phyloP scores from a whole-genome alignment of 2,113 vertebrate genomes.

The Polyodon spathula region DNA sequence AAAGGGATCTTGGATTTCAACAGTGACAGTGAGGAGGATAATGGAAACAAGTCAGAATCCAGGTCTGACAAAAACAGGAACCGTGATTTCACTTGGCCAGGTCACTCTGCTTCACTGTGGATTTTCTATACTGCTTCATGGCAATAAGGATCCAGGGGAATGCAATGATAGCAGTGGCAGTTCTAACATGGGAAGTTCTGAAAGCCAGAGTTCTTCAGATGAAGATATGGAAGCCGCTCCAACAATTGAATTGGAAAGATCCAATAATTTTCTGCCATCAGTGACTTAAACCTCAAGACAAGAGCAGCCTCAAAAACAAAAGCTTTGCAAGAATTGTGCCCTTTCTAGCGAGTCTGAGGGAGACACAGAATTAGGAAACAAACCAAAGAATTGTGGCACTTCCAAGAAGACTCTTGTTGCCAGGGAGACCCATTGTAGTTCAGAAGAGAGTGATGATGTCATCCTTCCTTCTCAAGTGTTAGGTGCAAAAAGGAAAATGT shows the following conservation, averaged over 20 bases:
- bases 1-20: slow-evolving; percentile 52
- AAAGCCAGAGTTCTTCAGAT: slow-evolving; percentile 21
- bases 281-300: slow-evolving; percentile 18
- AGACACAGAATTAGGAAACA: slow-evolving; percentile 22
- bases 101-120: slow-evolving; percentile 67
- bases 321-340: slow-evolving; percentile 20
- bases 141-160: slow-evolving; percentile 16
- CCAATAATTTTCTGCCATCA: background rate
- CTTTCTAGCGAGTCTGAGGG: slow-evolving; percentile 41
- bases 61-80: slow-evolving; percentile 26
- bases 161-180: background rate
- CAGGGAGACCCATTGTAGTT: slow-evolving; percentile 38
- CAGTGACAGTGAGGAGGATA: slow-evolving; percentile 75
- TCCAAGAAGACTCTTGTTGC: slow-evolving; percentile 20
- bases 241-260: background rate
- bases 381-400: slow-evolving; percentile 16
- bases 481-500: slow-evolving; percentile 7
- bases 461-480: slow-evolving; percentile 37
- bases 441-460: slow-evolving; percentile 37
- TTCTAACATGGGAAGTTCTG: slow-evolving; percentile 22
- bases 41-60: slow-evolving; percentile 26
- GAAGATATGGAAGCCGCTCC: slow-evolving; percentile 12
- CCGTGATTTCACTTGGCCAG: slow-evolving; percentile 32
- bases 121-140: slow-evolving; percentile 69
- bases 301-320: background rate